Percentiles rank a stretch among this genome's conserved stretches.
phyloP scores from a whole-genome alignment of 2,888 invertebrate genomes.

The Patella pellucida region DNA sequence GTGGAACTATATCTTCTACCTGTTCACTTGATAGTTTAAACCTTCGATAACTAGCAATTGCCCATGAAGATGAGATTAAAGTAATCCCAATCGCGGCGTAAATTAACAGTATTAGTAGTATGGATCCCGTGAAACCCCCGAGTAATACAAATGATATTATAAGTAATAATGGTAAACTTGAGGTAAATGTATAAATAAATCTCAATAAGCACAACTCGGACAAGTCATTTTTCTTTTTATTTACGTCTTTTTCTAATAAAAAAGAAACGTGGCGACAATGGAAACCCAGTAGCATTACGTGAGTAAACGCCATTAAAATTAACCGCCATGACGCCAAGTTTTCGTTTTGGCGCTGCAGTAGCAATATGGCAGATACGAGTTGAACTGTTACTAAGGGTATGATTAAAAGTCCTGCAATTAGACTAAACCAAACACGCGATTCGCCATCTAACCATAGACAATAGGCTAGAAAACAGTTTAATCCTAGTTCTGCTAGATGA shows the following conservation, averaged over 20 bases:
- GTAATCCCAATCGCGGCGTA: slow-evolving; percentile 81
- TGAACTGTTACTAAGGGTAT: slow-evolving; percentile 80
- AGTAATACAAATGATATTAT: slow-evolving; percentile 83
- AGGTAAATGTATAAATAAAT: slow-evolving; percentile 87
- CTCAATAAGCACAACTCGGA: slow-evolving; percentile 81
- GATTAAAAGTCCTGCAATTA: slow-evolving; percentile 80
- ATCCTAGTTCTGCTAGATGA: slow-evolving; percentile 49
- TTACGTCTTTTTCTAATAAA: slow-evolving; percentile 85
- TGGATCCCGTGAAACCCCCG: slow-evolving; percentile 50
- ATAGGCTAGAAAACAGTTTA: slow-evolving; percentile 73
- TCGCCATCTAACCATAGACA: slow-evolving; percentile 62
- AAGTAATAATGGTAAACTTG: slow-evolving; percentile 89
- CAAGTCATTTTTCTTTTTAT: slow-evolving; percentile 86
- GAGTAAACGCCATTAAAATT: slow-evolving; percentile 77
- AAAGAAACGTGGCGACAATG: slow-evolving; percentile 83
- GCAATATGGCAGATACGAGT: slow-evolving; percentile 74
- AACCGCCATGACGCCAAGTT: slow-evolving; percentile 40
- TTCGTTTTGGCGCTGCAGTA: slow-evolving; percentile 47
- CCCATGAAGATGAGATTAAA: slow-evolving; percentile 90
- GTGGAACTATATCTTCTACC: slow-evolving; percentile 78
- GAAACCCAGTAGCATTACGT: slow-evolving; percentile 72
- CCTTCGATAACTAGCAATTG: slow-evolving; percentile 86
- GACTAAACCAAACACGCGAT: slow-evolving; percentile 76
- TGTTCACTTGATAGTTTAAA: slow-evolving; percentile 70
- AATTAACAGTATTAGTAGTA: slow-evolving; percentile 74